Evolutionary conservation across 2,113 vertebrate genomes (phyloP).

Genomic region (Phrynocephalus versicolor): DNA sequence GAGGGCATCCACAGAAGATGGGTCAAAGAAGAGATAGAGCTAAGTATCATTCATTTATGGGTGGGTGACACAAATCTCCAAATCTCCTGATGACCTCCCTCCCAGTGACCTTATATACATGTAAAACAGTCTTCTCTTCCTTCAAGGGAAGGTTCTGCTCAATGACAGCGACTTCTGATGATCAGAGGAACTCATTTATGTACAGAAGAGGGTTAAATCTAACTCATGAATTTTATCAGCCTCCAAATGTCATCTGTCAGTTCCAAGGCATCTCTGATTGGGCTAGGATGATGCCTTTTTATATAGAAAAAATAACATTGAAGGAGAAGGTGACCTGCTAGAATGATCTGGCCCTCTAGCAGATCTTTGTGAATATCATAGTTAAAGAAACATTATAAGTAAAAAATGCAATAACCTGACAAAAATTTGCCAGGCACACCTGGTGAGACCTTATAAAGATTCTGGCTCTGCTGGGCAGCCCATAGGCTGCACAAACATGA

Average conservation of each 20-base stretch:
- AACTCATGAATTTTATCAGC: not conserved
- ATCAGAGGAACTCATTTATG: not conserved
- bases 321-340: not conserved
- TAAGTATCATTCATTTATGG: too few species aligned
- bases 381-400: too few species aligned
- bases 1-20: too few species aligned
- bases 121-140: not conserved
- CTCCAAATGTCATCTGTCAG: not conserved
- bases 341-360: not conserved
- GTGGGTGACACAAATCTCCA: too few species aligned
- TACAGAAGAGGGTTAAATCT: not conserved
- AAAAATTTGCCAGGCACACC: too few species aligned
- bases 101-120: not conserved
- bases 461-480: too few species aligned
- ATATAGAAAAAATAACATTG: not conserved
- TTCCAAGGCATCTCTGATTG: not conserved
- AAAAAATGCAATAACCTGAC: not conserved
- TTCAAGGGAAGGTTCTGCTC: not conserved
- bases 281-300: not conserved
- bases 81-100: not conserved
- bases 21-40: too few species aligned
- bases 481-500: too few species aligned
- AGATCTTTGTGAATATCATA: too few species aligned
- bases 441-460: too few species aligned
- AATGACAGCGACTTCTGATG: not conserved